Base-by-base conservation (phyloP, 2,113 vertebrate species). In the Hylia prasina region DNA sequence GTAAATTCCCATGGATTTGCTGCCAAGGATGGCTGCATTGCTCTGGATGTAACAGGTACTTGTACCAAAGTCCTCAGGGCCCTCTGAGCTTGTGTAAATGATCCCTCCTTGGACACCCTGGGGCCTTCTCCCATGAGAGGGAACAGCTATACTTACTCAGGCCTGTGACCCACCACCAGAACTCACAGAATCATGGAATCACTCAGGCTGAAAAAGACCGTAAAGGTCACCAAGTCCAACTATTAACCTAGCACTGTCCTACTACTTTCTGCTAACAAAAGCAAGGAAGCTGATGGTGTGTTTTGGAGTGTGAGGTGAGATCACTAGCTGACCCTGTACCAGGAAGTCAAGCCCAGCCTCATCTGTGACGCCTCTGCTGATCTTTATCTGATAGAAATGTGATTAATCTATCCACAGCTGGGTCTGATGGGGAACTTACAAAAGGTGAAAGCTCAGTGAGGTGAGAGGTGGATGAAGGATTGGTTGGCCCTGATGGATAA, bases 341-440 rank as follows among this genome's bases (percentile, higher is more conserved):
- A 51, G 60, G n/a, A 48, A 97, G 31, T 58, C 70, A 89, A 84
- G 84, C 33, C 47, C 47, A 78, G 60, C 64, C 72, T 89, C 23
- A 6, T 65, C 69, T 75, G 39, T 44, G 77, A 83, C 23, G 9
- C 64, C 30, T 95, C 54, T 87, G 76, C 83, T 84, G 93, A 93
- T 92, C 89, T 89, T 89, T 81, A 89, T 89, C 90, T 90, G 54
- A 78, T 82, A 65, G 50, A 95, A 82, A 89, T 18, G 19, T 6
- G 22, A 87, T 83, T 27, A 81, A 77, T 89, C 86, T 83, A 19
- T 90, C 84, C 51, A 83, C 68, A 86, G 47, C 16, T 77, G 57
- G 56, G 64, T 73, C 72, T 90, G 68, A 50, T 70, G 35, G 51
- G 37, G 42, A 81, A 70, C 51, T 47, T 81, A 71, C 35, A 77